These are phyloP conservation scores for Antrozous pallidus DNA, from an alignment of 2,797 vertebrate genomes.

Conservation along the genomic window DNA sequence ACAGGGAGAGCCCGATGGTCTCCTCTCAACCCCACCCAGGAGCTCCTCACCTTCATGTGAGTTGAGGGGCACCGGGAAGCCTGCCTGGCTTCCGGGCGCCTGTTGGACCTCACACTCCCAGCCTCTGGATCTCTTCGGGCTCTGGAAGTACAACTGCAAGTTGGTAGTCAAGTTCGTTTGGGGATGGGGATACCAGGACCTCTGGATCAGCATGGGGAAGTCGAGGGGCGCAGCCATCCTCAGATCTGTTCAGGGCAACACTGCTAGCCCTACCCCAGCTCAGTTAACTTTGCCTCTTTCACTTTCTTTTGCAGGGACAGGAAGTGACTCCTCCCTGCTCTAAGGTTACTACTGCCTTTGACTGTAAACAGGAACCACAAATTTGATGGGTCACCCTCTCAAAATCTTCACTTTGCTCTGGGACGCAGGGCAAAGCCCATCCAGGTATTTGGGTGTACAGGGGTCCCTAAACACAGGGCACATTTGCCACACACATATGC, in stretches of 20 bases:
- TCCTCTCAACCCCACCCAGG: background rate
- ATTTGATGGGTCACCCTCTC: too few relatives aligned
- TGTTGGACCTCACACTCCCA: conserved; percentile 78
- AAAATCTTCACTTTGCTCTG: background rate
- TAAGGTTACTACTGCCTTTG: background rate
- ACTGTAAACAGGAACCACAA: background rate
- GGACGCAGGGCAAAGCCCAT: background rate
- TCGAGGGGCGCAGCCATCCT: rapidly evolving
- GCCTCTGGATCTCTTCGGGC: conserved; percentile 77
- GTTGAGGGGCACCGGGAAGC: conserved; percentile 68
- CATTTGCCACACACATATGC: background rate
- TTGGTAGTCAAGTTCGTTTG: conserved; percentile 65
- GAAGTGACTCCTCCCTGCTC: background rate
- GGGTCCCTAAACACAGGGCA: background rate
- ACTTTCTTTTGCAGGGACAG: conserved; percentile 72
- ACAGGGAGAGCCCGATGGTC: rapidly evolving
- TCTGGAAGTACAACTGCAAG: conserved; percentile 82
- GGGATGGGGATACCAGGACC: conserved; percentile 58
- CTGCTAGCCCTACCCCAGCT: rapidly evolving
- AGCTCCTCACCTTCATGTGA: conserved; percentile 20
- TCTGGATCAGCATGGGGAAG: conserved; percentile 73
- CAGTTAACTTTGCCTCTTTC: conserved; percentile 1
- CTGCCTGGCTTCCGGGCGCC: background rate
- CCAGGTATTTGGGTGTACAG: rapidly evolving
- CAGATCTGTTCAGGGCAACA: too few relatives aligned